Percentiles rank a stretch among this genome's conserved stretches.
These are phyloP conservation scores for Sicus ferrugineus DNA, from an alignment of 2,888 invertebrate genomes.

Conservation along the genomic window DNA sequence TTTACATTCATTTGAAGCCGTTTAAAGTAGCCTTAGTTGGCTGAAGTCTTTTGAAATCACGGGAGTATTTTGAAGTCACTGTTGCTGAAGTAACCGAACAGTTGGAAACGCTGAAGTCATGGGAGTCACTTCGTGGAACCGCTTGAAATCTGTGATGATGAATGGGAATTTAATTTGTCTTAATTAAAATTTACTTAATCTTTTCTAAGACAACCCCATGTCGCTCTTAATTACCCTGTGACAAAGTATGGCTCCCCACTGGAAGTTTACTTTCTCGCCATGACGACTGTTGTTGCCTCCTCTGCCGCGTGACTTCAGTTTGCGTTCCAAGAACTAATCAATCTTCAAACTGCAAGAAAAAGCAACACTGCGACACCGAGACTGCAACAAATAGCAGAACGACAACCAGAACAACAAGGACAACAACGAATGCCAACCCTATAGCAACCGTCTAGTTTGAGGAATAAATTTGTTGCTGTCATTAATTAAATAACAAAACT, in stretches of 20 bases:
- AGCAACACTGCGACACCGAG: not conserved
- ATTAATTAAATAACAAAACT: conserved; percentile 56
- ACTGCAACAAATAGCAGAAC: not conserved
- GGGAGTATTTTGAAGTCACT: too few species aligned
- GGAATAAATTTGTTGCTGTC: conserved; percentile 51
- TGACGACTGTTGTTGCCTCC: not conserved
- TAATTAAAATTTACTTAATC: not conserved
- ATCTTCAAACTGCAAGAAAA: conserved; percentile 39
- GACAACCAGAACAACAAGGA: not conserved
- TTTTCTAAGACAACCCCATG: too few species aligned
- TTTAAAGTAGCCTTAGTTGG: too few species aligned
- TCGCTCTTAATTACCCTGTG: not conserved
- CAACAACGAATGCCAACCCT: conserved; percentile 1
- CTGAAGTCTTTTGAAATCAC: too few species aligned
- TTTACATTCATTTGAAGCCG: too few species aligned
- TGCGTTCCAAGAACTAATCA: conserved; percentile 54
- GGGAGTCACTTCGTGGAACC: too few species aligned
- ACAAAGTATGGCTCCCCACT: not conserved
- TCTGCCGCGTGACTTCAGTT: conserved; percentile 27
- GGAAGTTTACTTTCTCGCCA: not conserved
- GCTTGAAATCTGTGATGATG: too few species aligned
- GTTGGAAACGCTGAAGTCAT: too few species aligned
- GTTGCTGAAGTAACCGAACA: too few species aligned
- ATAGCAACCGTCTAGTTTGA: conserved; percentile 35
- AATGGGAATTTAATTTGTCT: not conserved